Evolutionary conservation across 2,113 vertebrate species (phyloP).

Genomic region (Lagopus leucura): DNA sequence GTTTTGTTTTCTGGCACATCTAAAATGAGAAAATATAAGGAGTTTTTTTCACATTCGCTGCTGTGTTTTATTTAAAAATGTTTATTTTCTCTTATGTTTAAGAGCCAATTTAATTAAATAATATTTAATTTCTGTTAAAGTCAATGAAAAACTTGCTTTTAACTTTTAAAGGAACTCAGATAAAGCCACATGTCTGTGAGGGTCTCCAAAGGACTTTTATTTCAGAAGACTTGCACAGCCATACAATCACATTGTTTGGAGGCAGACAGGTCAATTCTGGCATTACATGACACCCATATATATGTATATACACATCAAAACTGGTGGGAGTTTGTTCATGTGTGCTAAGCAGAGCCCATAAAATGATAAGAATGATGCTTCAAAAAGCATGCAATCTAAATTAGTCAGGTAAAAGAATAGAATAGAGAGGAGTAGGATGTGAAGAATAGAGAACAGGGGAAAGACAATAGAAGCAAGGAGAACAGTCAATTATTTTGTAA

Average conservation of each 20-base stretch:
- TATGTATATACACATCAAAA: neutral
- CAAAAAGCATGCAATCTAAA: neutral
- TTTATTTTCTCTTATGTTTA: neutral
- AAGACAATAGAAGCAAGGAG: neutral
- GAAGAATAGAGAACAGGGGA: neutral
- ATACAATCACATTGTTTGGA: neutral
- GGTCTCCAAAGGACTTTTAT: neutral
- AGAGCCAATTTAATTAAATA: neutral
- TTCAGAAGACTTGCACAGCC: neutral
- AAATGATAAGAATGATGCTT: neutral
- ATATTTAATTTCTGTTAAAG: neutral
- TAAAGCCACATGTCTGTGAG: neutral
- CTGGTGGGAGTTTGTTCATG: neutral
- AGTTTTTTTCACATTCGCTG: neutral
- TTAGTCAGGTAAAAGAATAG: neutral
- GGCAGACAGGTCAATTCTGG: neutral
- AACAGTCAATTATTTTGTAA: neutral
- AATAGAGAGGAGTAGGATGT: neutral
- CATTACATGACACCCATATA: neutral
- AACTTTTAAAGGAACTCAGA: neutral
- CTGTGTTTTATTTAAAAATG: neutral
- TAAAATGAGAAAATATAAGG: neutral
- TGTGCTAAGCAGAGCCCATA: neutral
- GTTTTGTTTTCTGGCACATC: neutral
- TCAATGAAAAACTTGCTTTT: neutral